These are phyloP conservation scores for Slavum lentiscoides DNA, from an alignment of 2,888 invertebrate genomes.

Conservation along the genomic window DNA sequence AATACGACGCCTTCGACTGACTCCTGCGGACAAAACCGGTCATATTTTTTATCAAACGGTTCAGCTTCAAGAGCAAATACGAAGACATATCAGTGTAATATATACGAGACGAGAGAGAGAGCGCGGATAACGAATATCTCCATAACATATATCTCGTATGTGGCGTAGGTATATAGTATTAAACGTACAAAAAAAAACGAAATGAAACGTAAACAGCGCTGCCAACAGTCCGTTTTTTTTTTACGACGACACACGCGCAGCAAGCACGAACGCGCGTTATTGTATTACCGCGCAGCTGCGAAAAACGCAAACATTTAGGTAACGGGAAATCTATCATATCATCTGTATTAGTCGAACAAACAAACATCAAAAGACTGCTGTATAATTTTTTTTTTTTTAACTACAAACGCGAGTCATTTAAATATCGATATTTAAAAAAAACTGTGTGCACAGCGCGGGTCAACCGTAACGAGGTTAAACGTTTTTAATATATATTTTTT, in stretches of 20 bases:
- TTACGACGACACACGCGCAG: too few species aligned
- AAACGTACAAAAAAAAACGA: not conserved
- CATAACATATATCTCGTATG: not conserved
- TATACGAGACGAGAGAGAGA: too few species aligned
- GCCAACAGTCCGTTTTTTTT: conserved; percentile 8
- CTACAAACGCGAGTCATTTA: not conserved
- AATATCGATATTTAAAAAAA: too few species aligned
- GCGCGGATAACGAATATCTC: not conserved
- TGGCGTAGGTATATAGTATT: too few species aligned
- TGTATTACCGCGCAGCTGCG: conserved; percentile 19
- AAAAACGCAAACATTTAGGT: conserved; percentile 39
- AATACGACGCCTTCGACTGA: conserved; percentile 76
- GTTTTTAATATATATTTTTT: not conserved
- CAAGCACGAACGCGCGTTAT: not conserved
- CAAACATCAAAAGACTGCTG: not conserved
- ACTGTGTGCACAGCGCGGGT: not conserved
- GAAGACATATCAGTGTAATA: not conserved
- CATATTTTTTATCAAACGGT: conserved; percentile 18
- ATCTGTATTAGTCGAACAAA: not conserved
- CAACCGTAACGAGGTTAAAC: conserved; percentile 30
- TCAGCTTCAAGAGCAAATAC: conserved; percentile 1
- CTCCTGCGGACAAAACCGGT: conserved; percentile 66
- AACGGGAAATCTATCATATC: conserved; percentile 6
- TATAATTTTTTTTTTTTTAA: not conserved
- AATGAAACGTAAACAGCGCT: conserved; percentile 1